Evolutionary conservation across 2,797 vertebrate genomes (phyloP), one percentile per base, ranked within the genome.

Genomic region (Pipistrellus pipistrellus): DNA sequence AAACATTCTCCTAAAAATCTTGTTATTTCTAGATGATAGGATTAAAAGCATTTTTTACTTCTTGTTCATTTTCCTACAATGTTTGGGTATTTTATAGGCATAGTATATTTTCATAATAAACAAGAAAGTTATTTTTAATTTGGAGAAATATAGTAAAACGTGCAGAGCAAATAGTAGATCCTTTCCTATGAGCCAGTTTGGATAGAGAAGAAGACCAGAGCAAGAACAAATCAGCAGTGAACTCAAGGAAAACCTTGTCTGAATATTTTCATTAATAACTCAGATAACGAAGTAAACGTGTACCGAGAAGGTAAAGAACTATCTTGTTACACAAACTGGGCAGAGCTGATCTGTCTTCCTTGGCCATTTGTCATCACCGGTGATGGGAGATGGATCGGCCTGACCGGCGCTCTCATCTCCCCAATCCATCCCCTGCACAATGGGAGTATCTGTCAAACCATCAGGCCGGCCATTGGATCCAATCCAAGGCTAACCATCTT

Each of bases 61-160:
- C 30, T 75, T 85, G 51, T 88, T n/a, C 93, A 53, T 32, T 94
- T 85, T 94, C 80, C 80, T 75, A 59, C 72, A 44, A 82, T 30
- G 7, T 73, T 82, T 85, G n/a, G 32, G 7, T 73, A 51, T 85
- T 90, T 92, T 82, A 57, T 75, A 88, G 20, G 1, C 87, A 80
- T 71, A 59, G 15, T 41, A 80, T 82, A 92, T 69, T 85, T 93
- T 62, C 20, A 85, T 62, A 85, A 77, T 55, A 94, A 90, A 73
- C 7, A 88, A 89, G 11, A 76, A 93, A 88, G 15, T 41, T 78
- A 83, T 93, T 93, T 96, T 78, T n/a, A 88, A 32, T 35, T 89
- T 69, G 35, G 32, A 32, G 3, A n/a, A 85, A 81, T 38, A 66
- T 2, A 80, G 53, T 55, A 82, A 94, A 83, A 30, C 7, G 5